phyloP scores from a whole-genome alignment of 2,797 vertebrate species.

The Notolepis coatsorum region DNA sequence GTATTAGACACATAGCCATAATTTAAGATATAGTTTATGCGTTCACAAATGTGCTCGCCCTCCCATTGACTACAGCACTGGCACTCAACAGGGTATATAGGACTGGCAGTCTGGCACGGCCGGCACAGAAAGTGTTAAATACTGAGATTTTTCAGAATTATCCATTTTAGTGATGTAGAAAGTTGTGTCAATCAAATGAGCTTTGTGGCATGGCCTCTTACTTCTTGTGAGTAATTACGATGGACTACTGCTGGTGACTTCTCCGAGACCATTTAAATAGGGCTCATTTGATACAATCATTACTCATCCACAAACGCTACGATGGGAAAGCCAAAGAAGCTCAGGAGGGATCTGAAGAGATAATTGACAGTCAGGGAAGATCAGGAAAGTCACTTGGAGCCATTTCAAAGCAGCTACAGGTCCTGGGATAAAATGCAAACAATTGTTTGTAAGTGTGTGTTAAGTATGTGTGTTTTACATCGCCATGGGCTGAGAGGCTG shows the following conservation, averaged over 20 bases:
- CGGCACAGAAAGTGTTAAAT: too few species aligned
- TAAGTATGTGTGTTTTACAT: background rate
- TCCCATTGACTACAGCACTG: too few species aligned
- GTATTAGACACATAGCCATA: too few species aligned
- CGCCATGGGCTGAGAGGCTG: background rate
- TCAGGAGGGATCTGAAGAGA: background rate
- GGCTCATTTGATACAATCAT: background rate
- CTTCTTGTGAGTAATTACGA: background rate
- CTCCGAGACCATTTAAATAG: background rate
- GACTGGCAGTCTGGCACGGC: too few species aligned
- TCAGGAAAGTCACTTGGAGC: background rate
- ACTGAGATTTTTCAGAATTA: too few species aligned
- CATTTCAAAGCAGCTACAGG: slow-evolving; percentile 4
- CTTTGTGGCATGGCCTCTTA: background rate
- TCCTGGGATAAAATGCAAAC: background rate
- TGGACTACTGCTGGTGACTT: slow-evolving; percentile 1
- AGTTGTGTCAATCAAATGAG: background rate
- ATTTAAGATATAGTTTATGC: too few species aligned
- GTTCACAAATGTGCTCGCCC: too few species aligned
- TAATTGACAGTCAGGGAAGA: background rate
- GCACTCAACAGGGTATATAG: too few species aligned
- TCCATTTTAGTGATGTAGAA: background rate
- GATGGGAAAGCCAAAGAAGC: background rate
- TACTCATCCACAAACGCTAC: background rate
- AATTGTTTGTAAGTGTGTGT: background rate